Evolutionary conservation across 2,113 vertebrate genomes (phyloP).

Genomic region (Poeciliopsis occidentalis): DNA sequence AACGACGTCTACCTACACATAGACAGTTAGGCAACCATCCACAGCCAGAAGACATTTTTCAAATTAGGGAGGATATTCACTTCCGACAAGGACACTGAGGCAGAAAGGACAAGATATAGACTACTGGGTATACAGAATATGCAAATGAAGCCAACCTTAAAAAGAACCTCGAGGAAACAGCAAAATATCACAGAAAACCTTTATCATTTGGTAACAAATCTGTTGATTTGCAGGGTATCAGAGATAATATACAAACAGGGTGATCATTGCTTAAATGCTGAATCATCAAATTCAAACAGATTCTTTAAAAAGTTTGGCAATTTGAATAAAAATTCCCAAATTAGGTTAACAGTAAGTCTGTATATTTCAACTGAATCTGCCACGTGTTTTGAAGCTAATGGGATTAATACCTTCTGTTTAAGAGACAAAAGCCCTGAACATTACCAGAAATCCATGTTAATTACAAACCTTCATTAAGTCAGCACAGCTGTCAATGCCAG

Average conservation of each 20-base stretch:
- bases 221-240: background rate
- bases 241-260: constrained; percentile 5
- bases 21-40: constrained; percentile 57
- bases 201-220: constrained; percentile 1
- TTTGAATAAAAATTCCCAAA: constrained; percentile 21
- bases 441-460: constrained; percentile 87
- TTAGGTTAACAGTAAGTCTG: constrained; percentile 21
- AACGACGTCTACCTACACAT: constrained; percentile 57
- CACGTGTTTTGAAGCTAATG: constrained; percentile 69
- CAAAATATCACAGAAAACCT: constrained; percentile 32
- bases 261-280: background rate
- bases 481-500: constrained; percentile 85
- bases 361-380: constrained; percentile 47
- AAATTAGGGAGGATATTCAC: constrained; percentile 60
- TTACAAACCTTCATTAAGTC: constrained; percentile 85
- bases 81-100: constrained; percentile 70
- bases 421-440: constrained; percentile 82
- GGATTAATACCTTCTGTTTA: constrained; percentile 83
- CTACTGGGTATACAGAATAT: constrained; percentile 55
- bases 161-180: constrained; percentile 40
- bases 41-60: constrained; percentile 68
- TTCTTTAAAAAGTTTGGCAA: constrained; percentile 3
- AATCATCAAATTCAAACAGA: background rate
- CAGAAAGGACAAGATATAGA: constrained; percentile 63
- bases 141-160: constrained; percentile 54